These are phyloP conservation scores for Amblyopsis hoosieri DNA, from an alignment of 2,797 vertebrate genomes.

Conservation along the genomic window DNA sequence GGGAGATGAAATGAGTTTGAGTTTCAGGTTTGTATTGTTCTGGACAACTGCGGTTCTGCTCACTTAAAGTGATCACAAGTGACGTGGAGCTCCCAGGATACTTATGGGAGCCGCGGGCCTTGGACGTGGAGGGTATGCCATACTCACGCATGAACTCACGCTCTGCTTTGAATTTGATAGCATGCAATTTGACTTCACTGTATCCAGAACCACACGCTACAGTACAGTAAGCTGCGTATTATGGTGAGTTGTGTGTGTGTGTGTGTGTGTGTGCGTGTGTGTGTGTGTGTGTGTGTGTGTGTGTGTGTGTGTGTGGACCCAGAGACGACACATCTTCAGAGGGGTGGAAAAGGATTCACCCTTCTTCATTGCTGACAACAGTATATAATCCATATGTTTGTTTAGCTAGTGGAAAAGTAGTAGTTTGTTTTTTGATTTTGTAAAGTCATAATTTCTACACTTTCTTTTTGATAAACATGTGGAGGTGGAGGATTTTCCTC, in stretches of 20 bases:
- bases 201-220: constrained; percentile 69
- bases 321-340: neutral
- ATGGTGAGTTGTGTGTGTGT: constrained; percentile 49
- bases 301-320: too few species aligned
- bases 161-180: constrained; percentile 71
- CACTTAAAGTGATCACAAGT: constrained; percentile 58
- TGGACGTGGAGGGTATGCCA: constrained; percentile 42
- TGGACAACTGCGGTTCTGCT: constrained; percentile 55
- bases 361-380: constrained; percentile 6
- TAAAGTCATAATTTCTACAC: too few species aligned
- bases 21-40: constrained; percentile 53
- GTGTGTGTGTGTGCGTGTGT: too few species aligned
- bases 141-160: constrained; percentile 33
- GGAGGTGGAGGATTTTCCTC: too few species aligned
- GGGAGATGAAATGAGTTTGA: constrained; percentile 12
- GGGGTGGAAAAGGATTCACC: neutral
- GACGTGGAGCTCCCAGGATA: constrained; percentile 50
- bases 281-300: too few species aligned
- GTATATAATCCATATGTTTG: too few species aligned
- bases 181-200: constrained; percentile 77
- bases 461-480: too few species aligned
- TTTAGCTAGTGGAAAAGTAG: too few species aligned
- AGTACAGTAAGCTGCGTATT: constrained; percentile 62
- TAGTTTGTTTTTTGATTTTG: too few species aligned
- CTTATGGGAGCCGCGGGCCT: constrained; percentile 36